Percentiles rank a stretch among this genome's conserved stretches.
Conservation (phyloP, 2,797 vertebrate genomes). For the Myripristis jacobus region DNA sequence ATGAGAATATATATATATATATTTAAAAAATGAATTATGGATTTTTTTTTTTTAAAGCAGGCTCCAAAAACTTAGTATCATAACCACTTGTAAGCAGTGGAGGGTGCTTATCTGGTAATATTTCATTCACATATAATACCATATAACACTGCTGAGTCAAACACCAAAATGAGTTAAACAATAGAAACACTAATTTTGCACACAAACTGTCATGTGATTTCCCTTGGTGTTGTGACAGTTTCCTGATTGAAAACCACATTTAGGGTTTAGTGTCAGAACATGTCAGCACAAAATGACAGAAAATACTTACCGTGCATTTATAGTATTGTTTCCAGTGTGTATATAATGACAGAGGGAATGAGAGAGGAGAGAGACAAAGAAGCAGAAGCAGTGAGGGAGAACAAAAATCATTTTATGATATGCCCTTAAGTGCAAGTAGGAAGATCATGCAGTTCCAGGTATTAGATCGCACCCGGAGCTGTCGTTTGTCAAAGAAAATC, state of each 20-base stretch:
- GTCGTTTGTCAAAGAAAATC: not conserved
- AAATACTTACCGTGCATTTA: slow-evolving; percentile 64
- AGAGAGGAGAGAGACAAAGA: slow-evolving; percentile 12
- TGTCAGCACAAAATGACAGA: not conserved
- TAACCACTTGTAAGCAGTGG: slow-evolving; percentile 4
- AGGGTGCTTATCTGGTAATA: too few relatives aligned
- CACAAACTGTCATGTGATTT: not conserved
- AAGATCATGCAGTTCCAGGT: slow-evolving; percentile 14
- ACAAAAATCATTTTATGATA: not conserved
- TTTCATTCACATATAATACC: too few relatives aligned
- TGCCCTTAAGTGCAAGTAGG: slow-evolving; percentile 17
- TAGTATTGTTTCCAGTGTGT: slow-evolving; percentile 27
- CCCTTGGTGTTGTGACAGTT: not conserved
- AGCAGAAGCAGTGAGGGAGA: too few relatives aligned
- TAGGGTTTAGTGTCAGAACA: not conserved
- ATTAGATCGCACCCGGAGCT: not conserved
- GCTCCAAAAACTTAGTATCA: not conserved
- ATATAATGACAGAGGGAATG: slow-evolving; percentile 8
- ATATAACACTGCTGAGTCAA: too few relatives aligned
- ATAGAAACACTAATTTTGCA: not conserved
- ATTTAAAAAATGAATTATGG: not conserved
- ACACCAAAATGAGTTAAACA: not conserved
- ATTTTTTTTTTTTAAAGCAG: not conserved
- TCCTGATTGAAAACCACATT: not conserved
- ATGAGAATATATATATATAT: slow-evolving; percentile 30